Conservation (phyloP, 2,888 invertebrate genomes). For the Polietes domitor region DNA sequence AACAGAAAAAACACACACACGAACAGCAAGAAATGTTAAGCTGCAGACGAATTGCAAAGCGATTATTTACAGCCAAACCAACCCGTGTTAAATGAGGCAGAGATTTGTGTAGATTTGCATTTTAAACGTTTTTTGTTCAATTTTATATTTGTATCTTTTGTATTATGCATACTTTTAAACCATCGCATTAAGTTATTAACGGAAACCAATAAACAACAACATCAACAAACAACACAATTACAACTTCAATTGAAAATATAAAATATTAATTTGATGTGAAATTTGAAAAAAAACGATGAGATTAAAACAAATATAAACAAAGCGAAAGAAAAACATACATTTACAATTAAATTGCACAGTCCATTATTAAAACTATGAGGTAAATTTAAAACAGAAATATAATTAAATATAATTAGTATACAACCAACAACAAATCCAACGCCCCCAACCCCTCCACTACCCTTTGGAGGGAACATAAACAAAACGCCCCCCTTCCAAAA, state of each 20-base stretch:
- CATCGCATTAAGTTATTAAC: conserved; percentile 8
- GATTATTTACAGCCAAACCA: conserved; percentile 53
- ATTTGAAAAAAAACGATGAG: not conserved
- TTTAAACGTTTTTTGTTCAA: conserved; percentile 7
- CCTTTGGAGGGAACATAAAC: conserved; percentile 8
- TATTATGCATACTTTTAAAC: not conserved
- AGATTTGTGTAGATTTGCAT: conserved; percentile 11
- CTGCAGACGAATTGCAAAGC: conserved; percentile 55
- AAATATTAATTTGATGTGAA: conserved; percentile 22
- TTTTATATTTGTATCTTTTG: conserved; percentile 6
- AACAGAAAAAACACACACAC: not conserved
- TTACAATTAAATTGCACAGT: conserved; percentile 60
- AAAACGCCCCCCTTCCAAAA: not conserved
- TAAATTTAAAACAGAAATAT: conserved; percentile 11
- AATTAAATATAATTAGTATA: conserved; percentile 17
- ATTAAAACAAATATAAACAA: conserved; percentile 4
- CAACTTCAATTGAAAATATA: conserved; percentile 13
- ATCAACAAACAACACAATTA: not conserved
- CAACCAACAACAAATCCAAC: not conserved
- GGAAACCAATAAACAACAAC: not conserved
- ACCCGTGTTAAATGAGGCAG: not conserved
- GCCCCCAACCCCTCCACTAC: not conserved
- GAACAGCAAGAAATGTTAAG: conserved; percentile 9
- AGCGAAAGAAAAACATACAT: conserved; percentile 13
- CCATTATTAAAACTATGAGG: conserved; percentile 45